Conservation (phyloP, 2,113 vertebrate genomes). For the Electrona antarctica region DNA sequence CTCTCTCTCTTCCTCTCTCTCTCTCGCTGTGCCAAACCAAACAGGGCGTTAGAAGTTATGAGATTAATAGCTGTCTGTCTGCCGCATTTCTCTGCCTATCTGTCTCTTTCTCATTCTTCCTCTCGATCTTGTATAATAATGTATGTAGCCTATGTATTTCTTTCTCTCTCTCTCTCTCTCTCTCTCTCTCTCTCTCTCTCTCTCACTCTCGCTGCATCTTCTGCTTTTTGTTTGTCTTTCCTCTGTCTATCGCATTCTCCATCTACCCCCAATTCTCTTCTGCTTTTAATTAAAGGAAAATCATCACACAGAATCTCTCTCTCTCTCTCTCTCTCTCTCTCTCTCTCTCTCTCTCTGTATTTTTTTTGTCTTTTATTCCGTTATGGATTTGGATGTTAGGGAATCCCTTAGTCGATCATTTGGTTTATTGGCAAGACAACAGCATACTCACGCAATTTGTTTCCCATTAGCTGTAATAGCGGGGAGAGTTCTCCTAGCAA, state of each 20-base stretch:
- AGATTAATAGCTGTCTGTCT: slow-evolving; percentile 30
- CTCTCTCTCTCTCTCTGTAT: slow-evolving; percentile 18
- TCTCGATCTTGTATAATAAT: no score
- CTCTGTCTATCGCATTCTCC: no score
- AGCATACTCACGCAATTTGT: slow-evolving; percentile 70
- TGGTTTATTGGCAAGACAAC: slow-evolving; percentile 8
- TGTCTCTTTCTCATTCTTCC: no score
- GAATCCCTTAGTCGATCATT: slow-evolving; percentile 46
- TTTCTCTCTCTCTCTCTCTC: slow-evolving; percentile 6
- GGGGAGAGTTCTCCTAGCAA: slow-evolving; percentile 65
- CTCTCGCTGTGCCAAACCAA: slow-evolving; percentile 35
- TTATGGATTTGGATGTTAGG: slow-evolving; percentile 43
- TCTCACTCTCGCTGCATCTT: slow-evolving; percentile 7
- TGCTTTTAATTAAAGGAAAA: no score
- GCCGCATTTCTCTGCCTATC: background rate
- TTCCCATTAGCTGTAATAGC: slow-evolving; percentile 69
- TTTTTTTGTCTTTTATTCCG: background rate
- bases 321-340: slow-evolving; percentile 13
- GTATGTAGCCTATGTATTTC: slow-evolving; percentile 1
- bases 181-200: slow-evolving; percentile 19
- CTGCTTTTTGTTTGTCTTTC: background rate
- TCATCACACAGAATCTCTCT: background rate
- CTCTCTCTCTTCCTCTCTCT: background rate
- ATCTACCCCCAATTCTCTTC: no score
- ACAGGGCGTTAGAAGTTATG: slow-evolving; percentile 39